Evolutionary conservation across 2,797 vertebrate species (phyloP), one percentile per base, ranked within the genome.

Genomic region (Enteromius fasciolatus): DNA sequence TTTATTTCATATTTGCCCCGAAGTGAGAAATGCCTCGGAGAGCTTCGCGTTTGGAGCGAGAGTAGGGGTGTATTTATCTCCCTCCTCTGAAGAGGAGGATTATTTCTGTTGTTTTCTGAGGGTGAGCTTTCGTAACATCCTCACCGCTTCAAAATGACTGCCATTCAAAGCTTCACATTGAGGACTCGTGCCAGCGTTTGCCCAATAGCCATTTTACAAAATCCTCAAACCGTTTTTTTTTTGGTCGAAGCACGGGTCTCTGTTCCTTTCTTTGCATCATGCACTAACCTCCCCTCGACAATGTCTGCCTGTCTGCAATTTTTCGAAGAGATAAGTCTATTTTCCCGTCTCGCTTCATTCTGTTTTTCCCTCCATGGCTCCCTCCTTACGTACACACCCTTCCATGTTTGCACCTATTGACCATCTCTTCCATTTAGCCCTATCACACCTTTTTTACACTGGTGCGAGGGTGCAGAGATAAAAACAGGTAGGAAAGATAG

Each of bases 281-380:
- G 73, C 46, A 20, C 14, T 69, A 83, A 81, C 81, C 78, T 83
- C 68, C 54, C 72, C 61, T 85, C 70, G 20, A 28, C 52, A 75
- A 75, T 36, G 28, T 84, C 64, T n/a, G 31, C 39, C 83, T 52
- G 69, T 82, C 78, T 75, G 78, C 64, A 79, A 69, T 78, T 90
- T 90, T 79, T 88, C 79, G 44, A 86, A 86, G 83, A 92, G 87
- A 83, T 90, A 87, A 89, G 91, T 93, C 92, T 89, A 87, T 91
- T 87, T 90, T 74, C 86, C 59, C 88, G 57, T 78, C 70, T 86
- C 57, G 72, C 80, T 86, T 84, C 50, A 76, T 86, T 82, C 76
- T 85, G 72, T 68, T 23, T 82, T 83, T 87, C 86, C 85, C 87
- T 92, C 87, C 87, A 86, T 84, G 79, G 83, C 89, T 91, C 89